Evolutionary conservation across 2,888 invertebrate species (phyloP), one percentile per base, ranked within the genome.

Genomic region (Phymatocera aterrima): DNA sequence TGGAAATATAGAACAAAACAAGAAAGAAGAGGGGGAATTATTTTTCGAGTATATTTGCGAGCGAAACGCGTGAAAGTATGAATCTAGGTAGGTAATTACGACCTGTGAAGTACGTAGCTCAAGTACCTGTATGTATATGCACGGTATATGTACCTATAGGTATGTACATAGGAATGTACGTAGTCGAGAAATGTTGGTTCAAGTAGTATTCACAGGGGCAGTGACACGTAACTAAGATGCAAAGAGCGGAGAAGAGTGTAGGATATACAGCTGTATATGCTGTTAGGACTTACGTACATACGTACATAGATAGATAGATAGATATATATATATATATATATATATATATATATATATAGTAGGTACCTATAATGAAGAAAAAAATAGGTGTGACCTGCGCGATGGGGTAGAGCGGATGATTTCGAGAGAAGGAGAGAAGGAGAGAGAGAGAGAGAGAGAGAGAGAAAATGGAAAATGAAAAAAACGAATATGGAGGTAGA

Each of bases 211-310:
- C 54, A 46, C n/a, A 10, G 77, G 84, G 80, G 82, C 83, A 83
- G 80, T 85, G 85, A 85, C 85, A 85, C 82, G 83, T 81, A 81
- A 83, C 82, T 78, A 82, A 85, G 85, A 84, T 82, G 81, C 81
- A 81, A 81, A 83, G 79, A 65, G 60, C 37, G 51, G 21, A 21
- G 74, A n/a, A n/a, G n/a, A n/a, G n/a, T n/a, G n/a, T n/a, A n/a
- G n/a, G n/a, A n/a, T n/a, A n/a, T n/a, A n/a, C n/a, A n/a, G n/a
- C n/a, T n/a, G n/a, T n/a, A n/a, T n/a, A n/a, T n/a, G n/a, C n/a
- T n/a, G n/a, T n/a, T n/a, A n/a, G n/a, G n/a, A n/a, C n/a, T n/a
- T n/a, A n/a, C n/a, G n/a, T n/a, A n/a, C n/a, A n/a, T n/a, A n/a
- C n/a, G n/a, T n/a, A n/a, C n/a, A n/a, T n/a, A n/a, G n/a, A n/a